Evolutionary conservation across 2,797 vertebrate species (phyloP).

Genomic region (Salarias fasciatus): DNA sequence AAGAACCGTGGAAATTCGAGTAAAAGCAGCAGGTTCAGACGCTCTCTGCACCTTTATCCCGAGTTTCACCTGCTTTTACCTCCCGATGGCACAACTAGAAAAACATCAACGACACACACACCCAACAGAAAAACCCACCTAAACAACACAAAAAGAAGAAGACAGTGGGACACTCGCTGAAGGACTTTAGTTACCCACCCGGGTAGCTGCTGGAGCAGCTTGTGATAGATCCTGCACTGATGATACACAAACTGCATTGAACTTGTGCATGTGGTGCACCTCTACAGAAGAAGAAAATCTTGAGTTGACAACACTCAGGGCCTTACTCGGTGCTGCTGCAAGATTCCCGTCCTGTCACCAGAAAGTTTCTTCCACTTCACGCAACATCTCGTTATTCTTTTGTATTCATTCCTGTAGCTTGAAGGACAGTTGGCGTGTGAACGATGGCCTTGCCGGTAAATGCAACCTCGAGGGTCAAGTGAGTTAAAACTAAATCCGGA

Average conservation of each 20-base stretch:
- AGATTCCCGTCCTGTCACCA: constrained; percentile 49
- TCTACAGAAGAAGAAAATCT: constrained; percentile 29
- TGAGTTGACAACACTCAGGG: constrained; percentile 62
- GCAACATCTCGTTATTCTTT: constrained; percentile 44
- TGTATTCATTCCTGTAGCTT: constrained; percentile 38
- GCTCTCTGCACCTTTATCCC: constrained; percentile 82
- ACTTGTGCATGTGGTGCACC: constrained; percentile 31
- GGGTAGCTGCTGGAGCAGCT: constrained; percentile 26
- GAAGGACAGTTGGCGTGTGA: constrained; percentile 24
- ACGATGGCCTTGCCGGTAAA: constrained; percentile 35
- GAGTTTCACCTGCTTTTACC: constrained; percentile 78
- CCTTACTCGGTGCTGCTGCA: constrained; percentile 70
- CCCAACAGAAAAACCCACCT: constrained; percentile 11
- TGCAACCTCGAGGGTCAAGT: constrained; percentile 7
- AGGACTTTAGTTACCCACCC: constrained; percentile 19
- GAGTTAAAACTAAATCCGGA: background rate
- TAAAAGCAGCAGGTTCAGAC: constrained; percentile 85
- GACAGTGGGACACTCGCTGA: constrained; percentile 7
- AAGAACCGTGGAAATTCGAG: constrained; percentile 93
- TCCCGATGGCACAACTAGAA: constrained; percentile 55
- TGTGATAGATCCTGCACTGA: constrained; percentile 38
- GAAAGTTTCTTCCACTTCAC: constrained; percentile 30
- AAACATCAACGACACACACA: constrained; percentile 18
- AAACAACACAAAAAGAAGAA: constrained; percentile 7
- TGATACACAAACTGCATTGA: constrained; percentile 39